Evolutionary conservation across 2,113 vertebrate species (phyloP), one percentile per base, ranked within the genome.

Genomic region (Melanerpes aurifrons): DNA sequence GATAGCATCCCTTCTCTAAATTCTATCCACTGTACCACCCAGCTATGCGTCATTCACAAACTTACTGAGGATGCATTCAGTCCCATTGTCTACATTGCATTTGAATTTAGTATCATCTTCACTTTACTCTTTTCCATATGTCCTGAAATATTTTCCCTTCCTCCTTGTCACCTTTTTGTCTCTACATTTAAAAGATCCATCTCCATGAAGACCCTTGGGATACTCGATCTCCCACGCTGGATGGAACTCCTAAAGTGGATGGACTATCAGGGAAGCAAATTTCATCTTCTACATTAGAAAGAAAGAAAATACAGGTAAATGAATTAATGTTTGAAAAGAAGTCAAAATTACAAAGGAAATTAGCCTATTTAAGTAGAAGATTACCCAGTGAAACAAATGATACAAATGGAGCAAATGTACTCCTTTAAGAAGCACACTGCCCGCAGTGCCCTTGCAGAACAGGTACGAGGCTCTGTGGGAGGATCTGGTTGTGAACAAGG

Each of bases 231-330:
- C 28, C 31, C 15, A 61, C 45, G 26, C 25, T 71, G 45, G 67
- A 89, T 75, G 69, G 64, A 61, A 26, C 10, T 68, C 12, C 29
- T 8, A 92, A 50, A 53, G 15, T 78, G 48, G 79, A 93, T 25
- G 64, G 59, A 50, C 21, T 56, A 11, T 37, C 83, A 50, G 92
- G 78, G 32, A 96, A 92, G 59, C 95, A 91, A 54, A 20, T 32
- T 86, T 70, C 53, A 14, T 88, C 78, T 43, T 91, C 86, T 57
- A 0, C 31, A 32, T 26, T 77, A 83, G 96, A 96, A 89, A 97
- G 67, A 93, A 97, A 89, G 80, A 97, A 96, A 93, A 59, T 21
- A 6, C 96, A 96, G 94, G 97, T 97, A 92, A 89, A 70, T 40
- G 2, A 86, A 15, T 79, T 82, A 3, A 19, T 31, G 12, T 61